A percentile compares a stretch with the other conserved stretches of the same genome.
Conservation (phyloP, 2,888 invertebrate genomes). For the Mimumesa dahlbomi region DNA sequence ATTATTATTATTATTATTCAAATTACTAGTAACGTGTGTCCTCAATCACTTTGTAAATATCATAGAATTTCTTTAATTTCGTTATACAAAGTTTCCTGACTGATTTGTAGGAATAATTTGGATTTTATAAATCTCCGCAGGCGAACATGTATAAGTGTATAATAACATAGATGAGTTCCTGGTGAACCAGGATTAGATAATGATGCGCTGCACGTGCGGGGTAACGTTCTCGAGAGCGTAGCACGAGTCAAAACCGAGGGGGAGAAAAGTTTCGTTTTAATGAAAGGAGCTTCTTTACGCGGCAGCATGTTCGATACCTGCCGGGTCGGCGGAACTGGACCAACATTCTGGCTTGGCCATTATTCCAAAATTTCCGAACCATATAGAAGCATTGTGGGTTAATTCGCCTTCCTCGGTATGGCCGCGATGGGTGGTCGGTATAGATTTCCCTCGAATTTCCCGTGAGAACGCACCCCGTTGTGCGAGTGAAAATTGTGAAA, state of each 20-base stretch:
- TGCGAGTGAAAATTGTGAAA: slow-evolving; percentile 30
- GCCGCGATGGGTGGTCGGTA: slow-evolving; percentile 70
- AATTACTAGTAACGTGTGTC: too few relatives aligned
- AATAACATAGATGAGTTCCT: too few relatives aligned
- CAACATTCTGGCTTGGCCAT: slow-evolving; percentile 49
- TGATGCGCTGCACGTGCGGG: slow-evolving; percentile 34
- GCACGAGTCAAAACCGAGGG: slow-evolving; percentile 52
- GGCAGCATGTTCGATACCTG: slow-evolving; percentile 42
- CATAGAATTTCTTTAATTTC: too few relatives aligned
- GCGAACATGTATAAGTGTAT: too few relatives aligned
- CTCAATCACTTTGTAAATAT: too few relatives aligned
- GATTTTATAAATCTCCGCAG: too few relatives aligned
- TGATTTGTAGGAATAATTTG: too few relatives aligned
- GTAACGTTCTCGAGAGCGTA: slow-evolving; percentile 24
- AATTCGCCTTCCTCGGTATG: slow-evolving; percentile 61
- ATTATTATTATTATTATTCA: too few relatives aligned
- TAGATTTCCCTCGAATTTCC: slow-evolving; percentile 45
- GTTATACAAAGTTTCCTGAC: too few relatives aligned
- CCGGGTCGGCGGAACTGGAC: slow-evolving; percentile 39
- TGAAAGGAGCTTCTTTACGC: slow-evolving; percentile 44
- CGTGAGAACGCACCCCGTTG: slow-evolving; percentile 55
- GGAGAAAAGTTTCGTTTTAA: slow-evolving; percentile 36
- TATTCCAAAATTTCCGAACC: slow-evolving; percentile 67
- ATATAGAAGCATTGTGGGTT: slow-evolving; percentile 67
- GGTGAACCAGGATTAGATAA: slow-evolving; percentile 10